phyloP scores from a whole-genome alignment of 2,797 vertebrate species.

The Corythornis leucogaster region DNA sequence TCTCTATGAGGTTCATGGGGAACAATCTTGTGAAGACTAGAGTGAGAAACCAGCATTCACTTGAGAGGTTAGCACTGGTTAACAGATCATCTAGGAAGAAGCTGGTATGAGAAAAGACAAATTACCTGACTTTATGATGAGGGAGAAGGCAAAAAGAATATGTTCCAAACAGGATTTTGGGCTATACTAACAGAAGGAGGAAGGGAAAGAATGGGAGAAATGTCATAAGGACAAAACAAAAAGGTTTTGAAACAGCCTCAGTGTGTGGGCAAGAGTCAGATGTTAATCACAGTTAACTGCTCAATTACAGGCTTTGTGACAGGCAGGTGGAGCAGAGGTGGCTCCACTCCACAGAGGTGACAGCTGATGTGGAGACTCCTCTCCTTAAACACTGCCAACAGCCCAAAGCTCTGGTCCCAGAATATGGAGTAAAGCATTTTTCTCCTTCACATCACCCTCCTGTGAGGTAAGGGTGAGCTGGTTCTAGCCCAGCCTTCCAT shows the following conservation, averaged over 20 bases:
- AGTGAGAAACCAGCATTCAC: neutral
- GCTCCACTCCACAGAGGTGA: neutral
- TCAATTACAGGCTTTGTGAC: neutral
- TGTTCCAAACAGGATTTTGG: neutral
- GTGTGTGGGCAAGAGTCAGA: neutral
- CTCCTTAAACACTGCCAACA: neutral
- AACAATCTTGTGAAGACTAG: neutral
- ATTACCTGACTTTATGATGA: accelerated
- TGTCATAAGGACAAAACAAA: neutral
- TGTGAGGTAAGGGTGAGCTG: neutral
- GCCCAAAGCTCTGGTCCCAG: neutral
- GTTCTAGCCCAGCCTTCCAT: neutral
- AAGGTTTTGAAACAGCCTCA: neutral
- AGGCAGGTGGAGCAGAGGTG: neutral
- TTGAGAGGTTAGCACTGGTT: accelerated
- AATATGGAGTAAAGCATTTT: accelerated
- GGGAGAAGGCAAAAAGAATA: neutral
- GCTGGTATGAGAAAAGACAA: neutral
- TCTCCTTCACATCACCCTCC: neutral
- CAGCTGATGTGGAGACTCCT: neutral
- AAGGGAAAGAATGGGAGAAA: neutral
- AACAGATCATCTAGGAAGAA: neutral
- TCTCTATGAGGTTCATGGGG: neutral
- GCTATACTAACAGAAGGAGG: neutral
- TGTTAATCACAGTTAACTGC: neutral